Conservation (phyloP, 1,140 invertebrate genomes). For the Nasonia vitripennis region DNA sequence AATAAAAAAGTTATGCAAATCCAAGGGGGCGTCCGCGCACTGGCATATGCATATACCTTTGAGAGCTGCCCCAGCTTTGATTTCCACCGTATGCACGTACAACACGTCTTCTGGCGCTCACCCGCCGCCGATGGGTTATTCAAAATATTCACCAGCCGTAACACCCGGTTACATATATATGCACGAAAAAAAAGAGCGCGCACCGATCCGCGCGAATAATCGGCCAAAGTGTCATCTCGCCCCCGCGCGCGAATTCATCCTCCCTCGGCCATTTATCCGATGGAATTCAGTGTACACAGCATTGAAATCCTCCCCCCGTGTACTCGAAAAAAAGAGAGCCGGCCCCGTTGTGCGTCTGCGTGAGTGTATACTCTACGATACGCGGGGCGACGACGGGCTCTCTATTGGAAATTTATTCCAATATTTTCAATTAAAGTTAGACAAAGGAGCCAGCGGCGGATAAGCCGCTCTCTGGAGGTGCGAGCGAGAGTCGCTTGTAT, state of each 20-base stretch:
- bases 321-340: not conserved
- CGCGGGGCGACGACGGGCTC: constrained; percentile 4
- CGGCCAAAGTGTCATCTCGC: not conserved
- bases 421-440: constrained; percentile 75
- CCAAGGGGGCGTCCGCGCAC: not conserved
- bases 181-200: not conserved
- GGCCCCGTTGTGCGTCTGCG: not conserved
- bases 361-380: too few relatives aligned
- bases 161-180: not conserved
- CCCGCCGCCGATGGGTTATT: not conserved
- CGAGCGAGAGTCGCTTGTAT: too few relatives aligned
- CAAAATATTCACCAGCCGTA: not conserved
- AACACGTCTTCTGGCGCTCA: not conserved
- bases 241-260: not conserved
- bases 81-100: not conserved
- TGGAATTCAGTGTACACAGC: not conserved
- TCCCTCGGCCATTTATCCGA: not conserved
- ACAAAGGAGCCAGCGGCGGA: constrained; percentile 65
- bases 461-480: constrained; percentile 57
- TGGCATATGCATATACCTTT: not conserved
- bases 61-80: not conserved
- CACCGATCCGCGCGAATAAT: not conserved
- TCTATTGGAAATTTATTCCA: constrained; percentile 74
- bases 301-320: not conserved
- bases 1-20: not conserved